Conservation (phyloP, 2,888 invertebrate genomes). For the Lymantria dispar region DNA sequence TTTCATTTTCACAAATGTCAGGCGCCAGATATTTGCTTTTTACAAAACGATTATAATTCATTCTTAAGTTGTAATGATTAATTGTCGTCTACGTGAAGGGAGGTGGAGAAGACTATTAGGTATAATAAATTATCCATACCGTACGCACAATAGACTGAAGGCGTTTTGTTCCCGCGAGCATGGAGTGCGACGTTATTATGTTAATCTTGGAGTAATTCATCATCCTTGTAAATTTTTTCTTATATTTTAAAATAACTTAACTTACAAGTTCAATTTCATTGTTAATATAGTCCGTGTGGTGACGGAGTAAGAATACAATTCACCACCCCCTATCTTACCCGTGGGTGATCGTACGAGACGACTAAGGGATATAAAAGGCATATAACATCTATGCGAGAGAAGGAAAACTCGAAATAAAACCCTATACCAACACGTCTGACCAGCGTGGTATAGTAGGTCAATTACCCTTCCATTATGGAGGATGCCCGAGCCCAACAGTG, state of each 20-base stretch:
- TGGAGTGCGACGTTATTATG: constrained; percentile 29
- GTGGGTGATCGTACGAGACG: too few relatives aligned
- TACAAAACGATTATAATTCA: constrained; percentile 26
- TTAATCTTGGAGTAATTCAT: constrained; percentile 42
- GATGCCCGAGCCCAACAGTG: too few relatives aligned
- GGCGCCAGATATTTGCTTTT: constrained; percentile 16
- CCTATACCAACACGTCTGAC: too few relatives aligned
- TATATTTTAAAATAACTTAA: constrained; percentile 20
- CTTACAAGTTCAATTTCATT: constrained; percentile 23
- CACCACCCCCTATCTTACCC: too few relatives aligned
- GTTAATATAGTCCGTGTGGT: too few relatives aligned
- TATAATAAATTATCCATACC: constrained; percentile 37
- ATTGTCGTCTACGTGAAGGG: constrained; percentile 21
- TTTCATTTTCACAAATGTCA: constrained; percentile 6
- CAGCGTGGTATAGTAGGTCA: too few relatives aligned
- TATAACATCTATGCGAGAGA: too few relatives aligned
- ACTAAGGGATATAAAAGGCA: too few relatives aligned
- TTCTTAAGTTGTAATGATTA: constrained; percentile 39
- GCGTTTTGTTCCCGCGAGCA: constrained; percentile 39
- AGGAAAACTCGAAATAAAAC: too few relatives aligned
- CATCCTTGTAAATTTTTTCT: constrained; percentile 29
- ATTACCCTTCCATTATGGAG: too few relatives aligned
- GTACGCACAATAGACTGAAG: constrained; percentile 32
- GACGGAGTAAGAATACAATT: too few relatives aligned
- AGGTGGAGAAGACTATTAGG: constrained; percentile 17